Conservation (phyloP, 2,888 invertebrate genomes). For the Suillia variegata region DNA sequence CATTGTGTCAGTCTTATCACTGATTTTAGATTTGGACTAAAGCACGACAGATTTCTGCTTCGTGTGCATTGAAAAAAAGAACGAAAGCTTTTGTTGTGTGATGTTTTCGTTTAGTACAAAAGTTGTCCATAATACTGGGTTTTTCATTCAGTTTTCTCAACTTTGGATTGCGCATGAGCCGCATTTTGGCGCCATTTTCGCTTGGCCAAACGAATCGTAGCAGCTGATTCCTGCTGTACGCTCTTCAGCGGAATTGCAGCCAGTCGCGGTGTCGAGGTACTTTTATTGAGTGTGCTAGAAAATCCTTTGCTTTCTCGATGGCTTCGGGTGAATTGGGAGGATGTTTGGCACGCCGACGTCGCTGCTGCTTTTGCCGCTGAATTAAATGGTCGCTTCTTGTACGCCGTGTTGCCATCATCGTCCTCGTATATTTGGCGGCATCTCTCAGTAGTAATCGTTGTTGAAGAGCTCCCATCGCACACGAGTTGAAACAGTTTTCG, state of each 20-base stretch:
- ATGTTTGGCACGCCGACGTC: conserved; percentile 12
- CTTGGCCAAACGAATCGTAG: no score
- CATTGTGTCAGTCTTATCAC: no score
- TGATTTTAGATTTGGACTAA: no score
- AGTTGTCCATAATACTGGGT: no score
- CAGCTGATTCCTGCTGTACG: conserved; percentile 32
- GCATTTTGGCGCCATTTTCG: conserved; percentile 46
- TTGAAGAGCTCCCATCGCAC: no score
- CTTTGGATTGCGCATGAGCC: no score
- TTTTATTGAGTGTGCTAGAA: neutral
- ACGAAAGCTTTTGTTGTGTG: no score
- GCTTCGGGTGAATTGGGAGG: neutral
- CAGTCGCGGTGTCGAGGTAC: neutral
- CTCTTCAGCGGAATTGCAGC: neutral
- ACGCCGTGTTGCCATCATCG: conserved; percentile 43
- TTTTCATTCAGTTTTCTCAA: no score
- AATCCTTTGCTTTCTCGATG: neutral
- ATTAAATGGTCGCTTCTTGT: conserved; percentile 45
- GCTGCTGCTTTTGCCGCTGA: conserved; percentile 17
- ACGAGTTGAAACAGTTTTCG: conserved; percentile 23
- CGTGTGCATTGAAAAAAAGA: no score
- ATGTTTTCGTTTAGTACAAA: no score
- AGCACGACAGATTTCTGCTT: no score
- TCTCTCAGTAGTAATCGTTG: conserved; percentile 1
- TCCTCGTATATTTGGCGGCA: conserved; percentile 39